Base-by-base conservation (phyloP, 1,140 invertebrate genomes). In the Phymorhynchus buccinoides region DNA sequence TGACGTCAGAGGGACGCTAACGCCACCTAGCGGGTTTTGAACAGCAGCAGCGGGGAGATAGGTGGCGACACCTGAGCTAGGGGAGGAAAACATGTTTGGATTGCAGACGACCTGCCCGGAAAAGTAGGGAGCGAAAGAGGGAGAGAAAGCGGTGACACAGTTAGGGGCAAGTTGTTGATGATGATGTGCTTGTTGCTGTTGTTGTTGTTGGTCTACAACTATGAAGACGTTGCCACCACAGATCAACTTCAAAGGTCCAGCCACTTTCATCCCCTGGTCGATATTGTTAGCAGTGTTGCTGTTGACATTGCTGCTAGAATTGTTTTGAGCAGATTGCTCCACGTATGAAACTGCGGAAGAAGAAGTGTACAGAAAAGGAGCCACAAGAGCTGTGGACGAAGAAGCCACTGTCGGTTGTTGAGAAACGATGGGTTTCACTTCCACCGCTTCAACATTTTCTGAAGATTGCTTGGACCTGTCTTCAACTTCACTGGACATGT, bases 221-320 rank as follows among this genome's bases (percentile, higher is more conserved):
- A 83, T 83, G 48, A 83, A 83, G 16, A 83, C 81, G 66, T 83
- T 83, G 1, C 81, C 81, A 6, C 81, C 81, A 44, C 81, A 83
- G 39, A 83, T 83, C 62, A 83, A 66, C 41, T 83, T 83, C 81
- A 83, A 37, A 1, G 81, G 37, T 1, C 81, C 81, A n/a, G 81
- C 39, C 1, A 83, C 7, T 18, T 71, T 68, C 3, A 83, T 39
- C 22, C 81, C 81, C 9, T n/a, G 32, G 62, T 30, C 37, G 39
- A 35, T 27, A 2, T 27, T 27, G 3, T 44, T 30, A 7, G 1
- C 39, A 30, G 35, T 78, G 22, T 78, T 12, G 75, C 35, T 39
- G 30, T 78, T 39, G 9, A 1, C 48, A 9, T 52, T 52, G 48
- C 22, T 62, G 56, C 6, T 22, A 18, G 22, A 71, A 37, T 32